A percentile compares a stretch with the other conserved stretches of the same genome.
phyloP scores from a whole-genome alignment of 1,140 invertebrate genomes.

The Bursaphelenchus mucronatus region DNA sequence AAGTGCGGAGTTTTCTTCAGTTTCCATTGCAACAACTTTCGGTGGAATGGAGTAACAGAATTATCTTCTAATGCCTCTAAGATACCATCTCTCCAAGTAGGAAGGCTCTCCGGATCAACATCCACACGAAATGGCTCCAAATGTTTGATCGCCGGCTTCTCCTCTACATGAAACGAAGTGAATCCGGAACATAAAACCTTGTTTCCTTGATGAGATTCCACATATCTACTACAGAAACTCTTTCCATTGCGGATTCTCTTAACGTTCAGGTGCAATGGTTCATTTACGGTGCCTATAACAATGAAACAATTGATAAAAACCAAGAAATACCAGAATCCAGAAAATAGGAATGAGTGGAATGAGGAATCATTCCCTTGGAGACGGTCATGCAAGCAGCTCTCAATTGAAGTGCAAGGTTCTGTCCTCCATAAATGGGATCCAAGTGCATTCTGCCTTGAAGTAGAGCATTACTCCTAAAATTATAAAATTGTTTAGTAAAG shows the following conservation, averaged over 20 bases:
- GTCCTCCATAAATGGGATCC: slow-evolving; percentile 22
- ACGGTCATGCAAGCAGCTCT: slow-evolving; percentile 19
- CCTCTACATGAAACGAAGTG: slow-evolving; percentile 19
- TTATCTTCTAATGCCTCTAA: slow-evolving; percentile 11
- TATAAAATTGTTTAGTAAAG: too few relatives aligned
- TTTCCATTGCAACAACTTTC: slow-evolving; percentile 16
- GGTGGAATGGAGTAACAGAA: slow-evolving; percentile 16
- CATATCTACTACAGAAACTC: slow-evolving; percentile 27
- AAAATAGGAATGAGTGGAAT: slow-evolving; percentile 21
- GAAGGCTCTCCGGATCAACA: slow-evolving; percentile 12
- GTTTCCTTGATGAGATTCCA: slow-evolving; percentile 15
- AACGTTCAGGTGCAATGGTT: slow-evolving; percentile 16
- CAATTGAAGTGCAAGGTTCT: slow-evolving; percentile 18
- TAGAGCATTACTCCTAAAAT: slow-evolving; percentile 10
- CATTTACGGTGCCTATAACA: slow-evolving; percentile 20
- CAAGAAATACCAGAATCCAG: slow-evolving; percentile 23
- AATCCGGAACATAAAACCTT: slow-evolving; percentile 14
- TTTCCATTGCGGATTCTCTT: slow-evolving; percentile 19
- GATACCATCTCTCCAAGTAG: slow-evolving; percentile 15
- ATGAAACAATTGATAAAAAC: neutral
- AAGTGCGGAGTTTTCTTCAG: slow-evolving; percentile 11
- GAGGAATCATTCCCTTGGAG: slow-evolving; percentile 9
- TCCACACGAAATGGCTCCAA: slow-evolving; percentile 20
- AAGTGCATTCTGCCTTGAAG: slow-evolving; percentile 19
- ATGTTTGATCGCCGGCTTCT: slow-evolving; percentile 20